Conservation (phyloP, 2,797 vertebrate species). For the Lepus townsendii region DNA sequence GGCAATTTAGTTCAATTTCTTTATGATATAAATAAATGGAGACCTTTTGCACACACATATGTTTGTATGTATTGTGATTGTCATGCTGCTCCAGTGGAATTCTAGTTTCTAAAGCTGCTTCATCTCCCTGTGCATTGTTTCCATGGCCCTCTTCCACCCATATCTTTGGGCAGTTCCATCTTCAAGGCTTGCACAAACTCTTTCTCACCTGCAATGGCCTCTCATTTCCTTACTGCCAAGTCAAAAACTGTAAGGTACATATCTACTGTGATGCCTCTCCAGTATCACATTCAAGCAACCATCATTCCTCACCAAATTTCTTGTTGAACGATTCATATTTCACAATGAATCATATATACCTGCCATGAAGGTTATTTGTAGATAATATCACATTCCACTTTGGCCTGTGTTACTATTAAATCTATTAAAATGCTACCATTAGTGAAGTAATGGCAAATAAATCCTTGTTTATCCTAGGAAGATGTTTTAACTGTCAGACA, state of each 20-base stretch:
- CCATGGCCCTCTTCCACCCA: neutral
- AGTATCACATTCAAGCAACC: neutral
- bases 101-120: neutral
- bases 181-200: neutral
- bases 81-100: neutral
- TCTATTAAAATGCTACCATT: neutral
- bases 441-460: slow-evolving; percentile 44
- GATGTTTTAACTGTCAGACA: neutral
- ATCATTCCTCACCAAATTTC: neutral
- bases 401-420: neutral
- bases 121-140: neutral
- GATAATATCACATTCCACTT: neutral
- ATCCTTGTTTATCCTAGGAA: neutral
- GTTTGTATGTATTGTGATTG: neutral
- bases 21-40: slow-evolving; percentile 27
- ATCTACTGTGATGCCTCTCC: neutral
- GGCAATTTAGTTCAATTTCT: neutral
- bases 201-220: neutral
- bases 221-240: neutral
- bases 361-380: neutral
- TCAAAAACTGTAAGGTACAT: neutral
- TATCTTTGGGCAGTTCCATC: too few species aligned
- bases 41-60: too few species aligned
- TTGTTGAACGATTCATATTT: neutral
- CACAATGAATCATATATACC: neutral